Evolutionary conservation across 1,140 invertebrate species (phyloP).

Genomic region (Steinernema khuongi): DNA sequence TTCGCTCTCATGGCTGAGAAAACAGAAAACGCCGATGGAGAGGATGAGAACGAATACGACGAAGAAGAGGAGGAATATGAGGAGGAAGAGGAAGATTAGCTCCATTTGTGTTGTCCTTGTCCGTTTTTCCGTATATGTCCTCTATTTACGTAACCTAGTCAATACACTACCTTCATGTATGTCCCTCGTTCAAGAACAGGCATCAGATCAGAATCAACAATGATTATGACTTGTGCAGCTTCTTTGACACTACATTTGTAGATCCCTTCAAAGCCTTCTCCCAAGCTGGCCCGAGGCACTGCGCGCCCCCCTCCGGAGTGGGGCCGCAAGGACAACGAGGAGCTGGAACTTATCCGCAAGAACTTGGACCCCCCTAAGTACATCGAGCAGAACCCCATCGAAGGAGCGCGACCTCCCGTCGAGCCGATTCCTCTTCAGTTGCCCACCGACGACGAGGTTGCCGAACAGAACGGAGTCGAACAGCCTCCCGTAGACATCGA

Average conservation of each 20-base stretch:
- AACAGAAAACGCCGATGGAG: conserved; percentile 17
- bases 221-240: too few relatives aligned
- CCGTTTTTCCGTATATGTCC: too few relatives aligned
- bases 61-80: conserved; percentile 38
- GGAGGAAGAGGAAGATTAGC: conserved; percentile 38
- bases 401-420: conserved; percentile 31
- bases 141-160: too few relatives aligned
- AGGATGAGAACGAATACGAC: conserved; percentile 30
- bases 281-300: conserved; percentile 34
- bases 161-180: too few relatives aligned
- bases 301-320: conserved; percentile 42
- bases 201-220: too few relatives aligned
- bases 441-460: background rate
- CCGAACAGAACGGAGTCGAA: background rate
- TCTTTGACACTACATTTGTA: too few relatives aligned
- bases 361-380: conserved; percentile 67
- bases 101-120: too few relatives aligned
- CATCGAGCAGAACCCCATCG: conserved; percentile 21
- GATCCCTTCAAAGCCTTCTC: conserved; percentile 1
- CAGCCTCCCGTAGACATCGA: background rate
- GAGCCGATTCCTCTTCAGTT: conserved; percentile 36
- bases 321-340: conserved; percentile 48
- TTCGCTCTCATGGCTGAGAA: conserved; percentile 38
- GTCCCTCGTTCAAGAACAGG: too few relatives aligned
- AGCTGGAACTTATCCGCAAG: conserved; percentile 45